Evolutionary conservation across 2,113 vertebrate genomes (phyloP), one percentile per base, ranked within the genome.

Genomic region (Recurvirostra avosetta): DNA sequence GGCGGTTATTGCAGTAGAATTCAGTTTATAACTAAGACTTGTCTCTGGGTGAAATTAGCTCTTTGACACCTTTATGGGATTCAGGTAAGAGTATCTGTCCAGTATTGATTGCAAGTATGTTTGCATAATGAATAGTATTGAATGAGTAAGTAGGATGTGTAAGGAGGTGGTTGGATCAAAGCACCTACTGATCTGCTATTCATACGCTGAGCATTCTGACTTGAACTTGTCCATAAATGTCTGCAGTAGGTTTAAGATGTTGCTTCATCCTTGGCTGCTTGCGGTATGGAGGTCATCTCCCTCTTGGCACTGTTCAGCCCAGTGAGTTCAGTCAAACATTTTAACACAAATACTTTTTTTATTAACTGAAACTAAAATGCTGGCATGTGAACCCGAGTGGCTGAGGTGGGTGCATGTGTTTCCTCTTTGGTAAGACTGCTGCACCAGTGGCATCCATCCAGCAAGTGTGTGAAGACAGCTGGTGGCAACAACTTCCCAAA

Each of bases 361-460:
- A 20, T 59, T 30, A 73, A 41, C 45, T 65, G 70, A 61, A 77
- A 61, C n/a, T 34, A 12, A 55, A 81, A 59, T 34, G 36, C 6
- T 81, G 55, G 29, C 16, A 8, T 3, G n/a, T 50, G 65, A 85
- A 30, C 43, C 5, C 4, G 13, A 36, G 34, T 11, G 15, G 13
- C 68, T 22, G 27, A 59, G 43, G 73, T 88, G 71, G 16, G 53
- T 73, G 29, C 9, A 1, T 9, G 25, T 36, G 30, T 71, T 75
- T 67, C 32, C 86, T 53, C 36, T 27, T 76, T 1, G 1, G 20
- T n/a, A 18, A 80, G 49, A 19, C 73, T 71, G 45, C 30, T 43
- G 38, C 0, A 0, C 21, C 19, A 20, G 22, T 52, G 41, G 47
- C 34, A 30, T 43, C 58, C 4, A 0, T 62, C 47, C 38, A 36